Evolutionary conservation across 1,140 invertebrate genomes (phyloP), one percentile per base, ranked within the genome.

Genomic region (Eueides isabella): DNA sequence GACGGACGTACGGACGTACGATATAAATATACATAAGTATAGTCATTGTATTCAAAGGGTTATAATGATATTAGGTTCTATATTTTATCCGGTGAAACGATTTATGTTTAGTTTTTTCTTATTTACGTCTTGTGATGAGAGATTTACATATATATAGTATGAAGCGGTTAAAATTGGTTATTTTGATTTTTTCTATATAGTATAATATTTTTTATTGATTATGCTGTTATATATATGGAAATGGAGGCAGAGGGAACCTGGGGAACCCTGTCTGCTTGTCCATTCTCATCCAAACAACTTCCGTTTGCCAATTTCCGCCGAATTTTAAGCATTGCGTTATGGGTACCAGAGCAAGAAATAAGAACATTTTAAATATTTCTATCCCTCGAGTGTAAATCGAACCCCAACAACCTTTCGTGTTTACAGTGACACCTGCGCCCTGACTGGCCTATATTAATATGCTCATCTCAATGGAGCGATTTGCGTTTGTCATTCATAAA

Each of bases 1-100:
- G 80, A 80, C 78, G 81, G 19, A 11, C 72, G 75, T 79, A 80
- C 80, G 81, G 41, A 23, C 72, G 75, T 80, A 80, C 79, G 80
- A 7, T 11, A 26, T 55, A 55, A 4, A 26, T 55, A 12, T 12
- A 55, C 9, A 26, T 12, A 55, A 55, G 23, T 55, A 26, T 12
- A 55, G 48, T 12, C 6, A 38, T 61, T 66, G 65, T 78, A 74
- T 80, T 74, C 74, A 67, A 80, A 77, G 78, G 77, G 78, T 77
- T 78, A 75, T 55, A 12, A 55, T 55, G 48, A 26, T 11, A 55
- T 55, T 55, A 23, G 19, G 9, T 26, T 44, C n/a, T 44, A 44
- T 44, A n/a, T 44, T n/a, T 19, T 44, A n/a, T 16, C 16, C n/a
- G n/a, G 41, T 44, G 41, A 19, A 44, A 44, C 1, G 41, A 44